Evolutionary conservation across 2,113 vertebrate genomes (phyloP), one percentile per base, ranked within the genome.

Genomic region (Hassar affinis): DNA sequence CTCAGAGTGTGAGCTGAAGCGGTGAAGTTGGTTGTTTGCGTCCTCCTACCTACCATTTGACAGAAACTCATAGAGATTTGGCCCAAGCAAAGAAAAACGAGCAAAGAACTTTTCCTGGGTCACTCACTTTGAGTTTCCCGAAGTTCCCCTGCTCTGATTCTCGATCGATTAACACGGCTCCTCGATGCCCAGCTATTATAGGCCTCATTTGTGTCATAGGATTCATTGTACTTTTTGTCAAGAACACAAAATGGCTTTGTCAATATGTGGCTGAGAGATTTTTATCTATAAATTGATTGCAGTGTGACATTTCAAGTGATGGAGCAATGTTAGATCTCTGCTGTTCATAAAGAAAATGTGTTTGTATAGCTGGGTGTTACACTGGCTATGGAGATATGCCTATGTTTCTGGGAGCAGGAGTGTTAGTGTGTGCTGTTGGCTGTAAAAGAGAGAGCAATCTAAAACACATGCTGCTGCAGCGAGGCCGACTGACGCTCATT

Each of bases 401-500:
- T 22, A 18, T 76, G 49, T 76, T 33, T 33, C 6, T 0, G 20
- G 18, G 14, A 27, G 69, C 18, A 22, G 25, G 8, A 8, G 71
- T 51, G 6, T 27, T 15, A 15, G 18, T 27, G 45, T 17, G 42
- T 12, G 12, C 20, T 45, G 25, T 38, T 72, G 42, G 38, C 8
- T 52, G 47, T 17, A 75, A 27, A 52, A 38, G n/a, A 59, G 17
- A 9, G 30, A 30, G 33, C 4, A 25, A 30, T 62, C 64, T 49
- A 45, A 68, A 76, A 56, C 69, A 77, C 30, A 81, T 81, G 62
- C 72, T 68, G 82, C 62, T 38, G 69, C 45, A 81, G 51, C 83
- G 27, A 68, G n/a, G 57, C 82, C 78, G 45, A 51, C 81, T 22
- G 69, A 83, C 79, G 82, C 90, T 92, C 90, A 92, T 93, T 93